Evolutionary conservation across 2,113 vertebrate genomes (phyloP).

Genomic region (Tor tambroides): DNA sequence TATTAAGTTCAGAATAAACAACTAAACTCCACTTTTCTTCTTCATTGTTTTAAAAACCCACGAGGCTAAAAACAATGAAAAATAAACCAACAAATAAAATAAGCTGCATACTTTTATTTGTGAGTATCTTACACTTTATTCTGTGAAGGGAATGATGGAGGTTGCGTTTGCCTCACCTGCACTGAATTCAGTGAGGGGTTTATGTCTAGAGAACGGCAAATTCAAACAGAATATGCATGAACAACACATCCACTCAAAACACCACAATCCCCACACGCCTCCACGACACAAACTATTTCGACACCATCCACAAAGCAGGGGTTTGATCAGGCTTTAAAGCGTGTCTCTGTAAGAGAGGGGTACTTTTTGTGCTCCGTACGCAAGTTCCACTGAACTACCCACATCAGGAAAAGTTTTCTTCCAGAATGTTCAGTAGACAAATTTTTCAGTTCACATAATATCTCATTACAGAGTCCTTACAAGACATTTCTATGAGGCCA

Average conservation of each 20-base stretch:
- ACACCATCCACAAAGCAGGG: slow-evolving; percentile 26
- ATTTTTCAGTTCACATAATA: slow-evolving; percentile 29
- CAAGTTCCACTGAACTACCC: slow-evolving; percentile 3
- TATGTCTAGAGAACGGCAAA: slow-evolving; percentile 38
- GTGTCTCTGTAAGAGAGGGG: background rate
- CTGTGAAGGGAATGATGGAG: slow-evolving; percentile 11
- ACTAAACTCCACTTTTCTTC: background rate
- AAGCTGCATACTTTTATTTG: background rate
- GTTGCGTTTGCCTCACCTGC: slow-evolving; percentile 27
- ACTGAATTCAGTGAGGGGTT: slow-evolving; percentile 30
- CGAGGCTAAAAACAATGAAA: background rate
- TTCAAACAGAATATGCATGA: slow-evolving; percentile 51
- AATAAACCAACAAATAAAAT: slow-evolving; percentile 23
- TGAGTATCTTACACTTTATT: background rate
- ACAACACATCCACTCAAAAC: slow-evolving; percentile 35
- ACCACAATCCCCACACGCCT: slow-evolving; percentile 16
- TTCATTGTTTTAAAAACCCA: background rate
- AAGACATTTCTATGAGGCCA: slow-evolving; percentile 26
- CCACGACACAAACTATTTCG: background rate
- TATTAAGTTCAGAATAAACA: background rate
- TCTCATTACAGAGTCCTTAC: slow-evolving; percentile 15
- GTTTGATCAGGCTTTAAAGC: slow-evolving; percentile 22
- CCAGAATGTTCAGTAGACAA: slow-evolving; percentile 20
- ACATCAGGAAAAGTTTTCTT: slow-evolving; percentile 17
- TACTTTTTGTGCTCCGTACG: background rate